phyloP scores from a whole-genome alignment of 1,140 invertebrate genomes.

The Musca vetustissima region DNA sequence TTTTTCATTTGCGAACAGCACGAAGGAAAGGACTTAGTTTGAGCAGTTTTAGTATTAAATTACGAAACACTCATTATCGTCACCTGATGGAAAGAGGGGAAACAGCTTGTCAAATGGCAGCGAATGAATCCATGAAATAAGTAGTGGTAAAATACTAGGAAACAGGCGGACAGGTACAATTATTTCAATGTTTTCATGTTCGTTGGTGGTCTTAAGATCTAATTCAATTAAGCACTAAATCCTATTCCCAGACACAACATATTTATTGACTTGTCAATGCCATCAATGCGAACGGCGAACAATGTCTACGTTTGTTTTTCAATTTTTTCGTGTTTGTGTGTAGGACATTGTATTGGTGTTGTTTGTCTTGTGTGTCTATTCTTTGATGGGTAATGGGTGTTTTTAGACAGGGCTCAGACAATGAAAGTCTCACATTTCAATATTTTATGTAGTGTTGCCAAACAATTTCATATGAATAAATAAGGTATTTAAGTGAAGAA shows the following conservation, averaged over 20 bases:
- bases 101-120: not conserved
- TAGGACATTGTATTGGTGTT: too few species aligned
- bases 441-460: not conserved
- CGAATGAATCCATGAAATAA: not conserved
- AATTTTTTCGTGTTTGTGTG: too few species aligned
- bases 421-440: slow-evolving; percentile 21
- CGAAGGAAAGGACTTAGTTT: too few species aligned
- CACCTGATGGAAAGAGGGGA: not conserved
- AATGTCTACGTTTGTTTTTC: too few species aligned
- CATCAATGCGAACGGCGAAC: not conserved
- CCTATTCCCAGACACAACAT: slow-evolving; percentile 14
- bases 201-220: slow-evolving; percentile 1
- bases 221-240: slow-evolving; percentile 20
- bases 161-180: slow-evolving; percentile 6
- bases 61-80: not conserved
- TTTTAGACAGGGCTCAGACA: slow-evolving; percentile 16
- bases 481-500: too few species aligned
- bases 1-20: too few species aligned
- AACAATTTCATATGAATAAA: too few species aligned
- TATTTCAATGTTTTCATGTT: slow-evolving; percentile 2
- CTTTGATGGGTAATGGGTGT: not conserved
- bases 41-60: slow-evolving; percentile 11
- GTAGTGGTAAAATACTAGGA: not conserved
- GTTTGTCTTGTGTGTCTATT: not conserved
- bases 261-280: slow-evolving; percentile 21